Evolutionary conservation across 2,888 invertebrate species (phyloP).

Genomic region (Parnassius glacialis): DNA sequence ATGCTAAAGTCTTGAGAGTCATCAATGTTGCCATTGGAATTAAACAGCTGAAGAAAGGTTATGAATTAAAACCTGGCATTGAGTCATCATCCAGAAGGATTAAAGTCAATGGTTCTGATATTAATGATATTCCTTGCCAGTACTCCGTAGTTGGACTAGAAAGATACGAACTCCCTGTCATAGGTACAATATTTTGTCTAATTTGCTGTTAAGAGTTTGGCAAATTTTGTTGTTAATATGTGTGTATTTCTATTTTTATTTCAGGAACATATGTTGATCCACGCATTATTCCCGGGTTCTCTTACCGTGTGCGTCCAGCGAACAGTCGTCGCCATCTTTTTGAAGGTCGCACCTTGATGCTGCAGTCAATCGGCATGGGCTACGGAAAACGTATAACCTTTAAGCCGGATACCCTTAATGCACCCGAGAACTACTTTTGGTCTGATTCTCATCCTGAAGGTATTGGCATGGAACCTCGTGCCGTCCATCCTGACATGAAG

Average conservation of each 20-base stretch:
- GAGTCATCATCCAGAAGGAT: constrained; percentile 83
- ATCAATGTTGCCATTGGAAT: constrained; percentile 81
- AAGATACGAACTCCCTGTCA: constrained; percentile 85
- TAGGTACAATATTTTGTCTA: constrained; percentile 70
- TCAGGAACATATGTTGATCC: constrained; percentile 87
- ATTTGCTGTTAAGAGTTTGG: not conserved
- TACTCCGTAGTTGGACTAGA: constrained; percentile 84
- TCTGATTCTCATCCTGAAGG: constrained; percentile 88
- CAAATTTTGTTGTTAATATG: too few relatives aligned
- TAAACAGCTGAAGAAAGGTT: constrained; percentile 78
- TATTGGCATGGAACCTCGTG: constrained; percentile 84
- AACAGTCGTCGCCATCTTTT: constrained; percentile 83
- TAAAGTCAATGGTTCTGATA: constrained; percentile 81
- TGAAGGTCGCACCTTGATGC: constrained; percentile 81
- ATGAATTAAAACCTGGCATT: constrained; percentile 83
- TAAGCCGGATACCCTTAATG: constrained; percentile 81
- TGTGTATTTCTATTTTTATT: constrained; percentile 12
- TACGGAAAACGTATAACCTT: constrained; percentile 89
- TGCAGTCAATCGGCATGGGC: constrained; percentile 86
- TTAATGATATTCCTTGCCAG: constrained; percentile 84
- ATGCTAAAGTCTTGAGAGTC: constrained; percentile 78
- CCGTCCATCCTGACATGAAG: constrained; percentile 84
- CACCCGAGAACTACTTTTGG: constrained; percentile 87
- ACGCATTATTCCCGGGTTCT: constrained; percentile 86
- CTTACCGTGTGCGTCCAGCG: constrained; percentile 86